Base-by-base conservation (phyloP, 1,140 invertebrate species). In the Rhyzopertha dominica region DNA sequence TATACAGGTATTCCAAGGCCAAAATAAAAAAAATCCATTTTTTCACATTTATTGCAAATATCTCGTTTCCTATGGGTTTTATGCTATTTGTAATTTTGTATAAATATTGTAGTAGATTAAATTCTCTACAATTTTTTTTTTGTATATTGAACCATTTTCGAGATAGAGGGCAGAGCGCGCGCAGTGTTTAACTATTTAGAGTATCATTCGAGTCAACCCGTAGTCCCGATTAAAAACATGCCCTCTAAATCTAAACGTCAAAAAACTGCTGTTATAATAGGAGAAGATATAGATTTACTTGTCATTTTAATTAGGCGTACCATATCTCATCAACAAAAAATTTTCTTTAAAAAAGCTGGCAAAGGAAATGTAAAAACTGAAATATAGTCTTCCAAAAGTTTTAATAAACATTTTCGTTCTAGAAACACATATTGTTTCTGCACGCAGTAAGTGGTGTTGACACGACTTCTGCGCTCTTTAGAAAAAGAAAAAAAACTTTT, bases 261-360 rank as follows among this genome's bases (percentile, higher is more conserved):
- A 54, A 59, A 56, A 18, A 54, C 53, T 56, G 45, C 53, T 23
- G 48, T 62, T 41, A 60, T 68, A 29, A 54, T 65, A 32, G 55
- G 56, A 47, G 54, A 67, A 61, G 63, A 68, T 53, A 62, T 65
- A 28, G 64, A 66, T 59, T 51, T 66, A 31, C 51, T 67, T 12
- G 54, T 67, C 32, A 46, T 65, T 58, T 53, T 63, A 44, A 64
- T 61, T 47, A 53, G 40, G 54, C 54, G 51, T 56, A 56, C 61
- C 50, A 50, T 55, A 48, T 30, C 24, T 29, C 18, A 39, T 35
- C 23, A 37, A 10, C 17, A 45, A n/a, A n/a, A n/a, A n/a, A n/a
- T n/a, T n/a, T n/a, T n/a, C n/a, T n/a, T 37, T 10, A 43, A 46
- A 39, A 43, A 30, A 45, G 41, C 39, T 60, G 47, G 29, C 19